phyloP scores from a whole-genome alignment of 2,888 invertebrate species.

The Epinotia ramella region DNA sequence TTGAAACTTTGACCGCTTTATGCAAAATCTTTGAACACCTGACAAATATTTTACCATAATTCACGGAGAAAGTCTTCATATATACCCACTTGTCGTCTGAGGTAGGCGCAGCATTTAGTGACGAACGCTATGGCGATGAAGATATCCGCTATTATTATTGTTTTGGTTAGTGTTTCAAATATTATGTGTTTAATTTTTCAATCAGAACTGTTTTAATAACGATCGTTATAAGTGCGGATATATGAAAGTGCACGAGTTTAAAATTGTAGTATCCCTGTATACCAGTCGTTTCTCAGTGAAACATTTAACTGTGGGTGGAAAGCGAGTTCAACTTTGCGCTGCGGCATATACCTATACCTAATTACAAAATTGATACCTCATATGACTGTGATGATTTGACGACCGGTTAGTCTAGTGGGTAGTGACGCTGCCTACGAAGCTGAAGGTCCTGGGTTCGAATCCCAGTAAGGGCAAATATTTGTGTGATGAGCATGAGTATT shows the following conservation, averaged over 20 bases:
- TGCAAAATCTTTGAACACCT: constrained; percentile 64
- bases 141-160: constrained; percentile 55
- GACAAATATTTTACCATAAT: constrained; percentile 51
- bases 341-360: background rate
- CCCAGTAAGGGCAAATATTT: no score
- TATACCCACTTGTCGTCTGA: constrained; percentile 58
- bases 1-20: constrained; percentile 54
- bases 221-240: background rate
- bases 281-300: background rate
- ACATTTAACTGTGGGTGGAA: background rate
- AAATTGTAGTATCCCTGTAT: background rate
- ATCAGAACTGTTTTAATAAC: background rate
- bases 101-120: constrained; percentile 57
- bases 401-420: no score
- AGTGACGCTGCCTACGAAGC: no score
- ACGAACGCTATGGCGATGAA: constrained; percentile 49
- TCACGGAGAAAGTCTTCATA: constrained; percentile 71
- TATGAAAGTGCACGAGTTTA: background rate
- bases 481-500: no score
- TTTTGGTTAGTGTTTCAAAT: constrained; percentile 60
- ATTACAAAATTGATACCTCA: no score
- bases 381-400: no score
- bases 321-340: background rate
- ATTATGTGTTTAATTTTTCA: background rate
- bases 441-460: no score